Conservation (phyloP, 2,888 invertebrate species). For the Halocaridina rubra region DNA sequence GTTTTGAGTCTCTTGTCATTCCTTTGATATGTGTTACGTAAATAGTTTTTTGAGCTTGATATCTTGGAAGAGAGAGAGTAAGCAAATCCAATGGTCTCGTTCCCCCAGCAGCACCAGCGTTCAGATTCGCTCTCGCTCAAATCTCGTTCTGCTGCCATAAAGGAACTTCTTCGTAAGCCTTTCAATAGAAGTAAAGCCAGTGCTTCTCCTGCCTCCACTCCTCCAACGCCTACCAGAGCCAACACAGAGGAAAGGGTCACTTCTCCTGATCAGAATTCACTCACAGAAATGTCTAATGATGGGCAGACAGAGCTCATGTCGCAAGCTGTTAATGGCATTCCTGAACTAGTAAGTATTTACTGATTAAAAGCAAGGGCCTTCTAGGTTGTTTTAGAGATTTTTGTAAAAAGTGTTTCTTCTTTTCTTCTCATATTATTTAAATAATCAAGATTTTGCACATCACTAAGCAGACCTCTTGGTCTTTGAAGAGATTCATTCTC, state of each 20-base stretch:
- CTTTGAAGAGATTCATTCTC: too few relatives aligned
- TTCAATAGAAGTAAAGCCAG: slow-evolving; percentile 70
- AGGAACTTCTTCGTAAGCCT: slow-evolving; percentile 76
- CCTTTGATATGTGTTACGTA: too few relatives aligned
- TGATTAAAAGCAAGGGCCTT: too few relatives aligned
- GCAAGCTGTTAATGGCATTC: slow-evolving; percentile 50
- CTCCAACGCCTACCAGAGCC: slow-evolving; percentile 59
- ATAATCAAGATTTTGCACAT: too few relatives aligned
- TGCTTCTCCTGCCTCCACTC: slow-evolving; percentile 59
- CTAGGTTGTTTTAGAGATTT: too few relatives aligned
- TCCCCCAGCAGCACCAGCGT: slow-evolving; percentile 35
- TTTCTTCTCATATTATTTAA: too few relatives aligned
- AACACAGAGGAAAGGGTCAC: slow-evolving; percentile 46
- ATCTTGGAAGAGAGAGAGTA: slow-evolving; percentile 22
- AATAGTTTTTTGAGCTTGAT: slow-evolving; percentile 30
- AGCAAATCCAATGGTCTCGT: neutral
- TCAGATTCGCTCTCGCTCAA: slow-evolving; percentile 63
- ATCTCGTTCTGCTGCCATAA: slow-evolving; percentile 71
- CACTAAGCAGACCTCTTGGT: too few relatives aligned
- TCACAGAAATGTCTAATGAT: slow-evolving; percentile 9
- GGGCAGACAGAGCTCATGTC: neutral
- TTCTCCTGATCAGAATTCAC: slow-evolving; percentile 7
- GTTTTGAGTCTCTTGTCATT: too few relatives aligned
- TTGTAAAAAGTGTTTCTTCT: too few relatives aligned
- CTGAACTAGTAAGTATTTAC: slow-evolving; percentile 52